phyloP scores from a whole-genome alignment of 2,113 vertebrate genomes.

The Lonchura striata region DNA sequence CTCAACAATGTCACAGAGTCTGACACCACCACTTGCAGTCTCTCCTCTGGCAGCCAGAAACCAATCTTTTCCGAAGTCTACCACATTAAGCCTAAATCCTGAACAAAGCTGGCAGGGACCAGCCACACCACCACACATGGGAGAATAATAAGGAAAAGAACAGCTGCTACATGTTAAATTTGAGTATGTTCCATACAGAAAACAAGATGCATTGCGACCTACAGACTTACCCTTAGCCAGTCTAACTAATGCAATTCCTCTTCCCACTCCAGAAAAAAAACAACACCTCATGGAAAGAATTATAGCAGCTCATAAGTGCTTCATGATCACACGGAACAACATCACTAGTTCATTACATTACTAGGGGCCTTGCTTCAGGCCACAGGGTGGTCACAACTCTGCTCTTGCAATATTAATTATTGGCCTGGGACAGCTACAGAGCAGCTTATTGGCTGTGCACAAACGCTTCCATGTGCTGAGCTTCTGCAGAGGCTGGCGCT shows the following conservation, averaged over 20 bases:
- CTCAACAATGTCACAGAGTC: neutral
- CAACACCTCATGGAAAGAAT: neutral
- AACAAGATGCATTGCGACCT: neutral
- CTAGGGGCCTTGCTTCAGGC: neutral
- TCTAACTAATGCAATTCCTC: neutral
- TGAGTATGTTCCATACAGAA: neutral
- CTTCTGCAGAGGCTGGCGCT: neutral
- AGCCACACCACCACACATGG: neutral
- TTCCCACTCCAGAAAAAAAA: neutral
- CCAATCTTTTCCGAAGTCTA: neutral
- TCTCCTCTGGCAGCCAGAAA: neutral
- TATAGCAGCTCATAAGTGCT: neutral
- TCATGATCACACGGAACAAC: neutral
- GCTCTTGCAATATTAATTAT: neutral
- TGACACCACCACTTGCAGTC: neutral
- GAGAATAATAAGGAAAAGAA: neutral
- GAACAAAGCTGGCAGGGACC: neutral
- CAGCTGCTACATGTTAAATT: neutral
- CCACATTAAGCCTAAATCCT: neutral
- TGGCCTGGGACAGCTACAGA: neutral
- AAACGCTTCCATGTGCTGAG: slow-evolving; percentile 6
- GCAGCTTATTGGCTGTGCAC: neutral
- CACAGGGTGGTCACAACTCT: neutral
- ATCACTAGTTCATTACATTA: neutral
- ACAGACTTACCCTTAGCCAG: neutral